Percentiles rank a stretch among this genome's conserved stretches.
Evolutionary conservation across 2,113 vertebrate genomes (phyloP).

Genomic region (Sarotherodon lohbergeri): DNA sequence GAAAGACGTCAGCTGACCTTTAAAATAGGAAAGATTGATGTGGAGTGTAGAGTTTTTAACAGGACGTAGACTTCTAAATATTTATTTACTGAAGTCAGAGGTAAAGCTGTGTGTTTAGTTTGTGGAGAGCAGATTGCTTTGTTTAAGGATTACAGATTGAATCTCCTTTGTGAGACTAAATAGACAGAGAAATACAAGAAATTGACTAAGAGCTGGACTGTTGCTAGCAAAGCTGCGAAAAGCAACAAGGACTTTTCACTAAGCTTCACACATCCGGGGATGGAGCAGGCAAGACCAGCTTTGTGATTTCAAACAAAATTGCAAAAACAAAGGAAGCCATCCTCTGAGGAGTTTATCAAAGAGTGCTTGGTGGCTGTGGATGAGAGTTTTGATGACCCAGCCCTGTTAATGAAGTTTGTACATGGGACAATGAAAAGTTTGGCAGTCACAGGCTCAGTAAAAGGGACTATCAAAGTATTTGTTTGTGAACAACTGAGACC

Average conservation of each 20-base stretch:
- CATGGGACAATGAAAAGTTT: not conserved
- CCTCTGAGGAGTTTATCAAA: not conserved
- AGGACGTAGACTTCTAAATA: not conserved
- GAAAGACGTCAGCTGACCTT: not conserved
- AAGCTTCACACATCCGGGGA: not conserved
- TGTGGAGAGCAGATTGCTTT: not conserved
- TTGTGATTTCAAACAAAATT: not conserved
- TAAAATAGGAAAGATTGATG: not conserved
- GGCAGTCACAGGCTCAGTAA: not conserved
- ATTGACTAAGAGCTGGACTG: not conserved
- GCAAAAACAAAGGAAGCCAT: not conserved
- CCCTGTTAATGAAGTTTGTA: not conserved
- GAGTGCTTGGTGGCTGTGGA: not conserved
- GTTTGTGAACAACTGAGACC: not conserved
- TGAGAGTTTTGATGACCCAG: not conserved
- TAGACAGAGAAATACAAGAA: not conserved
- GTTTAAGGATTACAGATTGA: not conserved
- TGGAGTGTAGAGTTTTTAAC: not conserved
- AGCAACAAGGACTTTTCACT: not conserved
- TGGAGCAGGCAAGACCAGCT: not conserved
- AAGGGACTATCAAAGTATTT: not conserved
- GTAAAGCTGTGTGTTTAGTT: not conserved
- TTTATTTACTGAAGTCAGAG: not conserved
- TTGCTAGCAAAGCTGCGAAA: not conserved
- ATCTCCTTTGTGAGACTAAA: not conserved